Evolutionary conservation across 2,113 vertebrate species (phyloP), one percentile per base, ranked within the genome.

Genomic region (Mesoclemmys tuberculata): DNA sequence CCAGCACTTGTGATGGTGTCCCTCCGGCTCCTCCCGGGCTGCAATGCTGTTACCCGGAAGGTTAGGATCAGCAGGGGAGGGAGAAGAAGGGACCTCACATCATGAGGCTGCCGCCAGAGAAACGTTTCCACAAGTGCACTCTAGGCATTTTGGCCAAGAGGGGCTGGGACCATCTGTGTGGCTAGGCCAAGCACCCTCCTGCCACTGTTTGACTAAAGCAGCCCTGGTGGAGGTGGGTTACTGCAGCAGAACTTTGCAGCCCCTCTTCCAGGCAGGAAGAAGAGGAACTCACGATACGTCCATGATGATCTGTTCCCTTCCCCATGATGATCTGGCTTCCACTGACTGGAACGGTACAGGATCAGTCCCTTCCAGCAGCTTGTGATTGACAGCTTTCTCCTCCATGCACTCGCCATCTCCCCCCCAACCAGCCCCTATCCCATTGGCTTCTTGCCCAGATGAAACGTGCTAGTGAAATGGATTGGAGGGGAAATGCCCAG

Each of bases 231-330:
- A 11, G 27, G 58, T 31, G 29, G 12, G 58, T 31, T 6, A 61
- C 27, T 29, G 27, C 56, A 58, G 31, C 31, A 35, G 58, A 64
- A 64, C 31, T 18, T 29, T 22, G 52, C n/a, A 85, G 91, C 54
- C 85, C 92, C 82, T 87, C 26, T 91, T 91, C 86, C 46, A 96
- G 90, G 51, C 87, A 97, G 94, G 89, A 92, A 55, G 84, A 90
- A 64, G 10, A 13, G 61, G 46, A 77, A n/a, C 61, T 2, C 6
- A 27, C 55, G 87, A 86, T 21, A 54, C 10, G 74, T 18, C 1
- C 31, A 52, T 6, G 0, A 1, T 2, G 8, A 51, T 8, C 31
- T 68, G 16, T 6, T 29, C 27, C 10, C 31, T 26, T 26, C 79
- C 22, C 18, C 10, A 18, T 38, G 16, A n/a, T 14, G 4, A 68